Evolutionary conservation across 2,888 invertebrate genomes (phyloP).

Genomic region (Hemicrepidius hirtus): DNA sequence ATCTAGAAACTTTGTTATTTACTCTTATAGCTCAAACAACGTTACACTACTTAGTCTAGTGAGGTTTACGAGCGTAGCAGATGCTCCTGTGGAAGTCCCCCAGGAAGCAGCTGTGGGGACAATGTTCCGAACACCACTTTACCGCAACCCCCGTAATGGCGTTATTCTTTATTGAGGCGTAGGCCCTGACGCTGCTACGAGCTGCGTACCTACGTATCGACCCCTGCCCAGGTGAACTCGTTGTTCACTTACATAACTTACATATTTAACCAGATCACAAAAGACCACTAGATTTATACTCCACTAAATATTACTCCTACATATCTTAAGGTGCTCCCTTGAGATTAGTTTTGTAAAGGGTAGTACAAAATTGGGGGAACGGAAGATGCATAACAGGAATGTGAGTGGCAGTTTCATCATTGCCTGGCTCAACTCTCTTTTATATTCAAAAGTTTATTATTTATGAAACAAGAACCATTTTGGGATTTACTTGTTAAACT

Average conservation of each 20-base stretch:
- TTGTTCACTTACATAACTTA: slow-evolving; percentile 45
- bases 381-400: slow-evolving; percentile 29
- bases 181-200: slow-evolving; percentile 44
- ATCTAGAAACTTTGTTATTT: slow-evolving; percentile 46
- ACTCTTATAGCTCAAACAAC: slow-evolving; percentile 48
- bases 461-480: slow-evolving; percentile 24
- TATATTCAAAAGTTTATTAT: slow-evolving; percentile 32
- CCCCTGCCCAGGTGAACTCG: slow-evolving; percentile 57
- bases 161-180: slow-evolving; percentile 58
- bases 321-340: slow-evolving; percentile 24
- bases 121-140: slow-evolving; percentile 53
- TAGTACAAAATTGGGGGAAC: slow-evolving; percentile 17
- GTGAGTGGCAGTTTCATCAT: slow-evolving; percentile 30
- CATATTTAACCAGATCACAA: slow-evolving; percentile 57
- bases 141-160: slow-evolving; percentile 54
- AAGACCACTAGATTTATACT: slow-evolving; percentile 38
- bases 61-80: slow-evolving; percentile 59
- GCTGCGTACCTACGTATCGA: slow-evolving; percentile 53
- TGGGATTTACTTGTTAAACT: slow-evolving; percentile 21
- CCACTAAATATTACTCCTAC: slow-evolving; percentile 51
- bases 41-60: slow-evolving; percentile 50
- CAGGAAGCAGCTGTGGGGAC: slow-evolving; percentile 53
- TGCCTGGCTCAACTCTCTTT: slow-evolving; percentile 20
- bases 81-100: slow-evolving; percentile 57
- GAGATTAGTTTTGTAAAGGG: slow-evolving; percentile 29